Conservation (phyloP, 1,140 invertebrate genomes). For the Neodiprion virginianus region DNA sequence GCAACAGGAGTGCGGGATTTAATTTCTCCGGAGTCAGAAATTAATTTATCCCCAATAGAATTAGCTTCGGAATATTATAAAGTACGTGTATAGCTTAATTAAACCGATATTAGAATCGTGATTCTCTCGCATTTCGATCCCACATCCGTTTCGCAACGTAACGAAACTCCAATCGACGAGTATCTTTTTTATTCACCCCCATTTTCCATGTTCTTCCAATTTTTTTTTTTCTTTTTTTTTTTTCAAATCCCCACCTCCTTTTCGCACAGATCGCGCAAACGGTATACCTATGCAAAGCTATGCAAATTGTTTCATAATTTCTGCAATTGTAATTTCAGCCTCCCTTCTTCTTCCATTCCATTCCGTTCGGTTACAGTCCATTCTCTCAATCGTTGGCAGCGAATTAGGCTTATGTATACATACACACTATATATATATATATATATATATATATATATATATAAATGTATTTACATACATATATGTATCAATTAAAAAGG, state of each 20-base stretch:
- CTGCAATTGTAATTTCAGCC: conserved; percentile 2
- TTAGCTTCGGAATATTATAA: neutral
- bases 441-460: too few species aligned
- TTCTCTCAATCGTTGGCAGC: too few species aligned
- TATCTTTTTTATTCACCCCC: neutral
- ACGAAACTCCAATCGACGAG: conserved; percentile 3
- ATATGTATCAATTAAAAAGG: too few species aligned
- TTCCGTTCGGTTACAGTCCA: too few species aligned
- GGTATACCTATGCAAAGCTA: neutral
- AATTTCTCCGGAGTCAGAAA: too few species aligned
- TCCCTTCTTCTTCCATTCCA: too few species aligned
- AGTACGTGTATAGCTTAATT: neutral
- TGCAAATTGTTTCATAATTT: conserved; percentile 15
- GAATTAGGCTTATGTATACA: too few species aligned
- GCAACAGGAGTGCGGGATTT: too few species aligned
- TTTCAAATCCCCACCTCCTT: neutral
- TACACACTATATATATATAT: too few species aligned
- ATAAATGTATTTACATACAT: too few species aligned
- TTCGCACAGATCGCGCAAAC: neutral
- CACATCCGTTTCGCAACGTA: neutral
- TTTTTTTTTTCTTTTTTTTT: neutral
- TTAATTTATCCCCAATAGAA: neutral
- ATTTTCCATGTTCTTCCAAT: neutral
- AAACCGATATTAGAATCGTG: conserved; percentile 6
- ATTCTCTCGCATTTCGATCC: neutral